These are phyloP conservation scores for Proctacanthus coquilletti DNA, from an alignment of 1,140 invertebrate genomes.

Conservation along the genomic window DNA sequence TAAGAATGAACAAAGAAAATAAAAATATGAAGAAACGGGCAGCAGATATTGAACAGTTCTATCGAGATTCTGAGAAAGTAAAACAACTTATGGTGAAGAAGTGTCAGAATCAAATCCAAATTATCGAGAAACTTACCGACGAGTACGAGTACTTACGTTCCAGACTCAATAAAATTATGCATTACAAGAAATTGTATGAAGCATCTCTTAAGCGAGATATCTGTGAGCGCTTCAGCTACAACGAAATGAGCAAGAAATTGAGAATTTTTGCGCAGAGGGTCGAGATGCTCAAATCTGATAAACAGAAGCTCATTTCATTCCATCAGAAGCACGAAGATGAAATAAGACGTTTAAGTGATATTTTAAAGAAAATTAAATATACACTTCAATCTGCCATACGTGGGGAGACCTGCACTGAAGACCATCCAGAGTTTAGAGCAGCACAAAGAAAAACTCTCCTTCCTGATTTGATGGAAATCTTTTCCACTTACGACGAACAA, in stretches of 20 bases:
- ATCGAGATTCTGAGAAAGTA: constrained; percentile 34
- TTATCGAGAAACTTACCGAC: constrained; percentile 37
- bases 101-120: constrained; percentile 34
- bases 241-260: constrained; percentile 32
- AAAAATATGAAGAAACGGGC: constrained; percentile 32
- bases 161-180: constrained; percentile 16
- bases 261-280: constrained; percentile 40
- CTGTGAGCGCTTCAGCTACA: constrained; percentile 14
- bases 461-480: constrained; percentile 34
- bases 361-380: constrained; percentile 40
- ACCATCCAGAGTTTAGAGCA: constrained; percentile 30
- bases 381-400: constrained; percentile 41
- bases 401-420: too few species aligned
- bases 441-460: constrained; percentile 37
- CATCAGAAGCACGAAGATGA: constrained; percentile 34
- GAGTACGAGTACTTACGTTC: constrained; percentile 28
- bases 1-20: constrained; percentile 34
- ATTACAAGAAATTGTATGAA: constrained; percentile 19
- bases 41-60: constrained; percentile 35
- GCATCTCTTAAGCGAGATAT: constrained; percentile 10
- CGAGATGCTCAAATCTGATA: constrained; percentile 33
- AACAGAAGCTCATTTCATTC: constrained; percentile 31
- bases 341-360: constrained; percentile 34
- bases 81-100: constrained; percentile 34
- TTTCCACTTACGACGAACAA: constrained; percentile 18